Evolutionary conservation across 1,140 invertebrate species (phyloP), one percentile per base, ranked within the genome.

Genomic region (Micrasema longulum): DNA sequence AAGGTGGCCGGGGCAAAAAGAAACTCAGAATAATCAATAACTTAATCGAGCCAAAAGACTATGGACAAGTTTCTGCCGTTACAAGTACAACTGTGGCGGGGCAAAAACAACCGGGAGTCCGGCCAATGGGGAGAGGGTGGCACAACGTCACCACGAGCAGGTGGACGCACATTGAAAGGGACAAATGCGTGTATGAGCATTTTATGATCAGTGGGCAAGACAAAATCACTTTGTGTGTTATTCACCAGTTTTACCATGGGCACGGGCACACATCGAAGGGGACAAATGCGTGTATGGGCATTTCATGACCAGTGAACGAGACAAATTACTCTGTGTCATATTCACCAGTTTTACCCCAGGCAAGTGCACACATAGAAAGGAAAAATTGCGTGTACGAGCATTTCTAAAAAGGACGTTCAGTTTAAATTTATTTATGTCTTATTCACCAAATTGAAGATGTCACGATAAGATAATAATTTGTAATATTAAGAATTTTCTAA

Each of bases 21-120:
- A 16, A 52, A 60, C 55, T 50, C 65, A 38, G 71, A 72, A 72
- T 72, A 72, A 72, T 72, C 71, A 72, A 72, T 72, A 72, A 68
- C 71, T 72, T 63, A 72, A 72, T 72, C 65, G 71, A 60, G 50
- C 43, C 52, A 50, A 43, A 62, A 64, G 41, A 47, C 41, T 16
- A 47, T 10, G 22, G 60, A 63, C 53, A 48, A 57, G 43, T 70
- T 57, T 69, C 55, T 53, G 31, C 47, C 53, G 67, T 62, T 45
- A 62, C 55, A 31, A 69, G 3, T 31, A 31, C 26, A 31, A 7
- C 41, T 52, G 16, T 23, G 53, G 43, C 36, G 20, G 35, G n/a
- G 14, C 67, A 60, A 60, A 69, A 69, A 60, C 67, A 57, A 26
- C 14, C 50, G 36, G 52, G 41, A 45, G 26, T 23, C 22, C 4